Percentiles rank a stretch among this genome's conserved stretches.
phyloP scores from a whole-genome alignment of 1,140 invertebrate species.

The Microplitis demolitor region DNA sequence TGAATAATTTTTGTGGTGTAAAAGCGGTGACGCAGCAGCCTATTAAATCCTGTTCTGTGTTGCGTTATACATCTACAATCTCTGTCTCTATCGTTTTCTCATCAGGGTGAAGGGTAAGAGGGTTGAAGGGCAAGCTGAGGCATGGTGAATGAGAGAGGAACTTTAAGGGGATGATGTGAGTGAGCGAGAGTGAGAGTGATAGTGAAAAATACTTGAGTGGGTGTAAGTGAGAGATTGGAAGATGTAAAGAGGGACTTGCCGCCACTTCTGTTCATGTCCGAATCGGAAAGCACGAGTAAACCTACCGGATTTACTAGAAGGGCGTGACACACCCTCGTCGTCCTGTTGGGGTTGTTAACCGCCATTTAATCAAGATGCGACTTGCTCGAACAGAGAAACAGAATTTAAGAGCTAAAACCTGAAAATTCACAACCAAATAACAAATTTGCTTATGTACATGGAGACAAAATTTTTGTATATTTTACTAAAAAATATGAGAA shows the following conservation, averaged over 20 bases:
- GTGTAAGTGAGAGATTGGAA: too few species aligned
- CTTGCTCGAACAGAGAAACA: not conserved
- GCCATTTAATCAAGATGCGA: conserved; percentile 51
- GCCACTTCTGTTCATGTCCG: conserved; percentile 20
- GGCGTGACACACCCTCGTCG: conserved; percentile 4
- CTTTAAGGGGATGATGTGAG: too few species aligned
- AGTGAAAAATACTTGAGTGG: too few species aligned
- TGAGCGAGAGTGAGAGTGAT: too few species aligned
- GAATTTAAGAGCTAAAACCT: too few species aligned
- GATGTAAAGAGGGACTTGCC: not conserved
- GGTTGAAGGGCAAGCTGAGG: too few species aligned
- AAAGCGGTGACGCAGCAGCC: conserved; percentile 11
- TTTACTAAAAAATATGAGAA: too few species aligned
- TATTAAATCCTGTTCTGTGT: conserved; percentile 16
- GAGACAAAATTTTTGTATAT: too few species aligned
- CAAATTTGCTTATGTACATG: too few species aligned
- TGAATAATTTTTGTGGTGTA: conserved; percentile 13
- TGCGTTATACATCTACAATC: not conserved
- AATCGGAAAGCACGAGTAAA: conserved; percentile 20
- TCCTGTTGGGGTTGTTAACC: conserved; percentile 41
- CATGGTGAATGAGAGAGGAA: too few species aligned
- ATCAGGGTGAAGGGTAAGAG: not conserved
- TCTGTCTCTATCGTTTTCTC: too few species aligned
- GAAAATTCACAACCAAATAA: too few species aligned
- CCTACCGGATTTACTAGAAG: conserved; percentile 14